Evolutionary conservation across 2,888 invertebrate species (phyloP).

Genomic region (Epinotia ramella): DNA sequence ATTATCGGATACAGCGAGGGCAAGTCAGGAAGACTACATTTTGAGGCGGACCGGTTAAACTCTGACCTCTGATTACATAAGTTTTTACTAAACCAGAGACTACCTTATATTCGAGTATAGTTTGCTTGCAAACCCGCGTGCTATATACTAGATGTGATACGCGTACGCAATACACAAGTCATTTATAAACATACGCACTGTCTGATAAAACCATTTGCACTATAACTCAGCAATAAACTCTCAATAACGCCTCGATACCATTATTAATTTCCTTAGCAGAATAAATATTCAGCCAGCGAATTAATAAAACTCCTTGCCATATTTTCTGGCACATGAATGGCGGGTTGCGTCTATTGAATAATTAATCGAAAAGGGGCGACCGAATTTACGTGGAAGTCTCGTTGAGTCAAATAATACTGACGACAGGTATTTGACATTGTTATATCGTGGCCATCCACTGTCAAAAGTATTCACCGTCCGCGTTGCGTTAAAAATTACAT

Average conservation of each 20-base stretch:
- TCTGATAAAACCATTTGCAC: neutral
- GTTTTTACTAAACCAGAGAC: too few species aligned
- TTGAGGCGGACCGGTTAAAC: too few species aligned
- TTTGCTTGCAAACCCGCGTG: too few species aligned
- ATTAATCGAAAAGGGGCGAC: constrained; percentile 70
- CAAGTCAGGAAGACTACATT: too few species aligned
- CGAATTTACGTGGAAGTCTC: constrained; percentile 61
- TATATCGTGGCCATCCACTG: constrained; percentile 5
- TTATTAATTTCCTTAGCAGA: constrained; percentile 46
- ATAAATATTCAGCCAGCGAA: constrained; percentile 60
- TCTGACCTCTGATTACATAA: too few species aligned
- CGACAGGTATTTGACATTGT: constrained; percentile 20
- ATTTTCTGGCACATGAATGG: constrained; percentile 58
- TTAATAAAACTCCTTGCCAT: constrained; percentile 67
- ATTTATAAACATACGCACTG: neutral
- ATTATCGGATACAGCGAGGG: too few species aligned
- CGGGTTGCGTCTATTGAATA: constrained; percentile 72
- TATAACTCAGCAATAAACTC: neutral
- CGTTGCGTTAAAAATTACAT: constrained; percentile 49
- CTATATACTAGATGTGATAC: too few species aligned
- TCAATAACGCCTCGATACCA: neutral
- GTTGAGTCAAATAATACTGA: constrained; percentile 49
- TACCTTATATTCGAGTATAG: too few species aligned
- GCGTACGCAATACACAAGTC: too few species aligned
- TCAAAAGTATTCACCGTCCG: constrained; percentile 17